These are phyloP conservation scores for Aphaenogaster rudis DNA, from an alignment of 1,140 invertebrate species.

Conservation along the genomic window DNA sequence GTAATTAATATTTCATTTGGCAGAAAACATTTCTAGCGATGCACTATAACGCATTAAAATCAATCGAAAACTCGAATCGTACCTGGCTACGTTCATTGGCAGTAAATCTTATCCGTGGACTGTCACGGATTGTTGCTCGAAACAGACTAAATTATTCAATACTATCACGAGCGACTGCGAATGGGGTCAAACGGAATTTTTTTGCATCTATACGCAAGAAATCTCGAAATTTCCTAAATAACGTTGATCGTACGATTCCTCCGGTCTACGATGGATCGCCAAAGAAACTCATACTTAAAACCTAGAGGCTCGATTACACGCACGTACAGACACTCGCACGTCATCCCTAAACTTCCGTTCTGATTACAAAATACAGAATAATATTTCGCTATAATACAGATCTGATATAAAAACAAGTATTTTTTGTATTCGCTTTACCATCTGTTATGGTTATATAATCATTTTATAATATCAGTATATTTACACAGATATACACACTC, in stretches of 20 bases:
- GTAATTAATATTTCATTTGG: constrained; percentile 30
- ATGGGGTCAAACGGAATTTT: constrained; percentile 69
- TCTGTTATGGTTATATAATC: constrained; percentile 81
- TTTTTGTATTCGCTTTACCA: constrained; percentile 83
- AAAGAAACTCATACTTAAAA: constrained; percentile 71
- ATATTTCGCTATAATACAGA: constrained; percentile 86
- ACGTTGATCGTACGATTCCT: constrained; percentile 65
- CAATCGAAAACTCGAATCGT: constrained; percentile 37
- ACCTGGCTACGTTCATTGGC: constrained; percentile 65
- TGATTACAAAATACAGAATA: constrained; percentile 87
- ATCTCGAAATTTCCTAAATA: constrained; percentile 72
- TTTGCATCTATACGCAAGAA: constrained; percentile 74
- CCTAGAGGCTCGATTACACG: constrained; percentile 73
- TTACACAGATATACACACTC: constrained; percentile 84
- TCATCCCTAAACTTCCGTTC: constrained; percentile 81
- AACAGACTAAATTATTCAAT: constrained; percentile 41
- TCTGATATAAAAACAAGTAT: constrained; percentile 87
- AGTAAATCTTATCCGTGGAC: constrained; percentile 61
- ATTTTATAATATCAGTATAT: constrained; percentile 85
- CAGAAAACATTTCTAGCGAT: constrained; percentile 45
- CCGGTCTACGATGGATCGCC: constrained; percentile 66
- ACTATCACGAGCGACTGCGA: constrained; percentile 64
- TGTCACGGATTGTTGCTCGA: constrained; percentile 49
- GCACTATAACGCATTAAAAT: constrained; percentile 40
- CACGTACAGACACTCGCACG: constrained; percentile 73